Evolutionary conservation across 2,113 vertebrate species (phyloP), one percentile per base, ranked within the genome.

Genomic region (Neolamprologus cancellatus): DNA sequence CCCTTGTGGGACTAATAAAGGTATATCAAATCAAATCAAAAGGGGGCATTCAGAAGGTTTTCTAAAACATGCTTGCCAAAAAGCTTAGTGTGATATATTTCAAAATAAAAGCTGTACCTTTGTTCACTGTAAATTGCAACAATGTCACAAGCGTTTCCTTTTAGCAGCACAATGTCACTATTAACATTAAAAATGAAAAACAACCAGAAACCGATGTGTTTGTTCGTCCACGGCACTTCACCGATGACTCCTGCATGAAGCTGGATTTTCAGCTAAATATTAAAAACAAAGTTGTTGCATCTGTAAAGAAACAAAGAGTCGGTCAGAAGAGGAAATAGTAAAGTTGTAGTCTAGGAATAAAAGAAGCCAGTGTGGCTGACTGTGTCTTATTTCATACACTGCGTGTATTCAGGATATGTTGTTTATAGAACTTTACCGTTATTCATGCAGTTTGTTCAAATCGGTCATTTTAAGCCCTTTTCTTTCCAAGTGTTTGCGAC

Each of bases 351-450:
- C 9, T 3, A 11, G 20, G 34, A 69, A 46, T 46, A 46, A 74
- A 74, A 74, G 66, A 74, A 46, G 23, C 41, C 8, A 46, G 39
- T 10, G 66, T 25, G 14, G 3, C 23, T 74, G 14, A 10, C 39
- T 18, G 41, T 17, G 41, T 18, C 14, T 74, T 46, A 18, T 46
- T 28, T 74, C 15, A 23, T 76, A 30, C 23, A 18, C 5, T 74
- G 23, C 0, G 1, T 48, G 25, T 30, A 18, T 74, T 44, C 3
- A 0, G 69, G 8, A 48, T 46, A 18, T 0, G 15, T 76, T 30
- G 44, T 30, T 74, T 48, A 28, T 48, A 48, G 15, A 48, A 28
- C 8, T 18, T 28, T 17, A 18, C 15, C 4, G 23, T 76, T 48
- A 18, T 30, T 76, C 44, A 30, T 25, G 0, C 25, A 30, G 25